Evolutionary conservation across 2,797 vertebrate genomes (phyloP).

Genomic region (Liasis olivaceus): DNA sequence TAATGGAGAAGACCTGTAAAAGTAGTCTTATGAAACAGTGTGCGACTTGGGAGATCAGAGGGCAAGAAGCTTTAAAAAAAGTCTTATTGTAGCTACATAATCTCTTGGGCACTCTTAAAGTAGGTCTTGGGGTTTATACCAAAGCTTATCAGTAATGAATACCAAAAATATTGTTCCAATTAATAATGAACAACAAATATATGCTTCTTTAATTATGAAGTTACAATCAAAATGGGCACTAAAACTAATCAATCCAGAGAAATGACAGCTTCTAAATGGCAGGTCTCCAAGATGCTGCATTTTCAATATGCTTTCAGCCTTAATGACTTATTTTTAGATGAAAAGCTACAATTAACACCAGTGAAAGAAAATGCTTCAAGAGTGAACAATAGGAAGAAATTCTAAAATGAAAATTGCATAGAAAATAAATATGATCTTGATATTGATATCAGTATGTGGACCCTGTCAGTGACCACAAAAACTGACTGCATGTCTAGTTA

Average conservation of each 20-base stretch:
- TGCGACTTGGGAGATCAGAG: neutral
- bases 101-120: neutral
- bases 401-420: conserved; percentile 21
- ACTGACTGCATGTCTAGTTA: conserved; percentile 14
- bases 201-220: neutral
- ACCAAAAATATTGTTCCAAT: neutral
- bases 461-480: conserved; percentile 7
- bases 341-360: conserved; percentile 2
- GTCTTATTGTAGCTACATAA: neutral
- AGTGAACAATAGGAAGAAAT: conserved; percentile 30
- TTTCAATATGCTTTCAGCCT: conserved; percentile 16
- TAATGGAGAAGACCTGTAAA: neutral
- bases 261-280: conserved; percentile 8
- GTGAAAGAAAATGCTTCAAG: conserved; percentile 7
- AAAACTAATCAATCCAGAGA: conserved; percentile 14
- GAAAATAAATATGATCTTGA: conserved; percentile 32
- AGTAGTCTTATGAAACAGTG: neutral
- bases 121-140: neutral
- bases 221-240: neutral
- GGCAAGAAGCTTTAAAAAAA: neutral
- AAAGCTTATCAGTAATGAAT: neutral
- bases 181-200: neutral
- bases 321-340: conserved; percentile 29
- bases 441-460: conserved; percentile 6
- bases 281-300: neutral